phyloP scores from a whole-genome alignment of 2,797 vertebrate genomes.

The Chelonia mydas region DNA sequence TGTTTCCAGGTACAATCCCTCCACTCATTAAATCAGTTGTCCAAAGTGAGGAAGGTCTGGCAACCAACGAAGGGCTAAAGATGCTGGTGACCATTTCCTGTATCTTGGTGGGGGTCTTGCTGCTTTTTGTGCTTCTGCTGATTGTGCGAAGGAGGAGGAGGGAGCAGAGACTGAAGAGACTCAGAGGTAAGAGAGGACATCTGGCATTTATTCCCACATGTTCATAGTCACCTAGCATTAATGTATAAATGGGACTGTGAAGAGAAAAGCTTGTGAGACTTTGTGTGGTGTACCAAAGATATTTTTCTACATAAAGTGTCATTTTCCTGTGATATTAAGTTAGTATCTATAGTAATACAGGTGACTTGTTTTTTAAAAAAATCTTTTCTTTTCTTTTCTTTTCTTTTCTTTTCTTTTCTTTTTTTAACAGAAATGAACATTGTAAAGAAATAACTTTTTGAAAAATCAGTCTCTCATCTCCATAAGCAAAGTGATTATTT shows the following conservation, averaged over 20 bases:
- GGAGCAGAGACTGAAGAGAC: constrained; percentile 96
- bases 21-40: constrained; percentile 94
- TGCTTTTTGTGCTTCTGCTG: constrained; percentile 94
- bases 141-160: constrained; percentile 92
- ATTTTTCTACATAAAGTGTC: background rate
- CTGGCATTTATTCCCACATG: fast-evolving
- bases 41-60: constrained; percentile 92
- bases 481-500: background rate
- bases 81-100: constrained; percentile 99
- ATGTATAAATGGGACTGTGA: background rate
- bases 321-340: background rate
- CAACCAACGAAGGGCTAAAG: constrained; percentile 94
- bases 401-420: background rate
- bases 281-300: background rate
- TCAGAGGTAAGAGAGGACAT: constrained; percentile 86
- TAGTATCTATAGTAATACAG: background rate
- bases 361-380: background rate
- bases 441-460: background rate
- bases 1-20: constrained; percentile 93
- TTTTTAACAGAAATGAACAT: background rate
- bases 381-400: background rate
- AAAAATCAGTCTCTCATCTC: fast-evolving
- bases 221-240: fast-evolving
- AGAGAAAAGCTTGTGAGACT: background rate
- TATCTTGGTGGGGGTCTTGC: constrained; percentile 90